These are phyloP conservation scores for Fundulus diaphanus DNA, from an alignment of 2,797 vertebrate species.

Conservation along the genomic window DNA sequence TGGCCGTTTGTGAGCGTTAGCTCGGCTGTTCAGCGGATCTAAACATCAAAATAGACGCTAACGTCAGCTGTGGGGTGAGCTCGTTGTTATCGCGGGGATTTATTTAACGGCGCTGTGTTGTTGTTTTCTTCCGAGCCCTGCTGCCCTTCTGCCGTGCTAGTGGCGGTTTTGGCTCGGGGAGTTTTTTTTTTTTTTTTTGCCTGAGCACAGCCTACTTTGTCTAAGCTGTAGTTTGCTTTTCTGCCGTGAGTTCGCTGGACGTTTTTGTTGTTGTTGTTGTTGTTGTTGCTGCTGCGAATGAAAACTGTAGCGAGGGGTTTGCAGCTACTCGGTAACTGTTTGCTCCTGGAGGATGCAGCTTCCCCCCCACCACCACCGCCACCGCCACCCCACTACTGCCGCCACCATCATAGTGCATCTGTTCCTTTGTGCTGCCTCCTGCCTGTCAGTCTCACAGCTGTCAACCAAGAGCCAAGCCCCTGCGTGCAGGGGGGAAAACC, in stretches of 20 bases:
- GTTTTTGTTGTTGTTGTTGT: too few relatives aligned
- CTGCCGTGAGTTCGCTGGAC: too few relatives aligned
- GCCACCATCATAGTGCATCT: slow-evolving; percentile 79
- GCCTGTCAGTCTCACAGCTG: slow-evolving; percentile 83
- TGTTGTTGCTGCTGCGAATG: too few relatives aligned
- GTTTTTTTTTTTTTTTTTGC: too few relatives aligned
- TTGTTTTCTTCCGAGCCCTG: slow-evolving; percentile 10
- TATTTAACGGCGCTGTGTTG: background rate
- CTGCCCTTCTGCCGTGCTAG: slow-evolving; percentile 9
- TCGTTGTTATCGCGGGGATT: background rate
- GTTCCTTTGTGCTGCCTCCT: slow-evolving; percentile 82
- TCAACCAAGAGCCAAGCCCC: slow-evolving; percentile 77
- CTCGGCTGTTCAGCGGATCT: slow-evolving; percentile 25
- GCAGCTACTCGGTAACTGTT: slow-evolving; percentile 38
- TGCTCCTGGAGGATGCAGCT: slow-evolving; percentile 70
- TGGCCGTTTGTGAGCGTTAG: slow-evolving; percentile 44
- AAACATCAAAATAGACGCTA: slow-evolving; percentile 32
- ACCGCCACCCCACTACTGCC: slow-evolving; percentile 58
- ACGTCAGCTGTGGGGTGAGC: background rate
- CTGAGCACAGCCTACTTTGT: slow-evolving; percentile 23
- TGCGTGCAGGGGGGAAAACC: slow-evolving; percentile 57
- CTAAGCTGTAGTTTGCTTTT: slow-evolving; percentile 4
- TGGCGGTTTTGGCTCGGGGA: slow-evolving; percentile 41
- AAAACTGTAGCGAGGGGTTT: slow-evolving; percentile 1
- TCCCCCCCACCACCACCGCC: slow-evolving; percentile 11